phyloP scores from a whole-genome alignment of 2,888 invertebrate species.

The Trichopoda pennipes region DNA sequence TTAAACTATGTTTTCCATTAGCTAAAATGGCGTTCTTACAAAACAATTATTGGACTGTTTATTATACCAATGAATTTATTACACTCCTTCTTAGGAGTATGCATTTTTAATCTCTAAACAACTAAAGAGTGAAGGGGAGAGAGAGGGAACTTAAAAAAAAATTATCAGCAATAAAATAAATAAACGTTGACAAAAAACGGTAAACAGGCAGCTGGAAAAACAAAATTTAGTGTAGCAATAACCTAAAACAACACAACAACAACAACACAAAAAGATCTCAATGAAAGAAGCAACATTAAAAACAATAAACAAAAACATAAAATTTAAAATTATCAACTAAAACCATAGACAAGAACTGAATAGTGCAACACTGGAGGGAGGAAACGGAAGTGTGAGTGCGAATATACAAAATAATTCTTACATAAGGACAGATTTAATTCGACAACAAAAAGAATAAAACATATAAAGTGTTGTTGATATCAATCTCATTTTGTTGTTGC shows the following conservation, averaged over 20 bases:
- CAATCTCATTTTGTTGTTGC: slow-evolving; percentile 24
- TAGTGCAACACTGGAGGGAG: slow-evolving; percentile 55
- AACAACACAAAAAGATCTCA: slow-evolving; percentile 43
- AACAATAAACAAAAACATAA: slow-evolving; percentile 49
- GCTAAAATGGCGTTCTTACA: neutral
- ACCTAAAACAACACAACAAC: slow-evolving; percentile 27
- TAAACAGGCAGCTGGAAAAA: slow-evolving; percentile 64
- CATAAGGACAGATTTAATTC: slow-evolving; percentile 51
- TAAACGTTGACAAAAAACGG: slow-evolving; percentile 31
- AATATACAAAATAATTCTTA: slow-evolving; percentile 11
- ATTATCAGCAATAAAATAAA: neutral
- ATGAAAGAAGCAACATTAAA: slow-evolving; percentile 49
- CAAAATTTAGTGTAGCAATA: slow-evolving; percentile 60
- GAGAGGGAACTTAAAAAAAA: slow-evolving; percentile 12
- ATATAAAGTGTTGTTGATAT: slow-evolving; percentile 58
- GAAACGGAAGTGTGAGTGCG: slow-evolving; percentile 65
- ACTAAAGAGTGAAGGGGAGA: neutral
- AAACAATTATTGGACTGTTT: slow-evolving; percentile 30
- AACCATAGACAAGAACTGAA: neutral
- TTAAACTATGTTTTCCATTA: neutral
- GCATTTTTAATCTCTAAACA: neutral
- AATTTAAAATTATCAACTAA: slow-evolving; percentile 32
- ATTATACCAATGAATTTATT: slow-evolving; percentile 54
- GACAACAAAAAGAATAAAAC: slow-evolving; percentile 29
- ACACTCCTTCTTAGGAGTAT: slow-evolving; percentile 23